Base-by-base conservation (phyloP, 2,797 vertebrate genomes). In the Argyrosomus regius region DNA sequence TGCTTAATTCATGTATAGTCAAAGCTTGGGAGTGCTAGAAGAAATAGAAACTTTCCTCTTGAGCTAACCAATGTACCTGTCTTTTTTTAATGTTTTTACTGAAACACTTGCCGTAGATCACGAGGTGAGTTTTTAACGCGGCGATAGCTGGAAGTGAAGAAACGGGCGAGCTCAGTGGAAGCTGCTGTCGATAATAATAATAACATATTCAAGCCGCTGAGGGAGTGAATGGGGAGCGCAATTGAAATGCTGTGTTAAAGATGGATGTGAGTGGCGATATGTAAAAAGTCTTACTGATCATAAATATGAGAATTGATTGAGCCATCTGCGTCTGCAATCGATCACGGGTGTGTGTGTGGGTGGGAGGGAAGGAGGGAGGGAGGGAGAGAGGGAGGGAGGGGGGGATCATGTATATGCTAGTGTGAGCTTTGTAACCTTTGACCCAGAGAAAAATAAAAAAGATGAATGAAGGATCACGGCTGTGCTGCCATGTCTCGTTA, bases 31-130 rank as follows among this genome's bases (percentile, higher is more conserved):
- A 85, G 77, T 60, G 72, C 85, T 89, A 91, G 85, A 84, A 87
- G 62, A 84, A 69, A 64, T 89, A 90, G 90, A 87, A 89, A 87
- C 75, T 58, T 88, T 87, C 88, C 88, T 91, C 81, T 86, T 80
- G 72, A 87, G 86, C 86, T 87, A 90, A 91, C 90, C 87, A 83
- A 77, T 87, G 81, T 92, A 77, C 72, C 84, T 81, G 60, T 85
- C 60, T 87, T 90, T 91, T 92, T 89, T 86, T 88, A 90, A 92
- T 82, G 84, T 94, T 94, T 95, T 91, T 94, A 93, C 90, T 88
- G 72, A 89, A 92, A 92, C 71, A 81, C 70, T 78, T 82, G 80
- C 75, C 65, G 79, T 90, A 85, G 85, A 85, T 54, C 57, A 81
- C 26, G 61, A 81, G 85, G 80, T 31, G 50, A 74, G 64, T 86